Conservation (phyloP, 2,797 vertebrate species). For the Nothura maculosa region DNA sequence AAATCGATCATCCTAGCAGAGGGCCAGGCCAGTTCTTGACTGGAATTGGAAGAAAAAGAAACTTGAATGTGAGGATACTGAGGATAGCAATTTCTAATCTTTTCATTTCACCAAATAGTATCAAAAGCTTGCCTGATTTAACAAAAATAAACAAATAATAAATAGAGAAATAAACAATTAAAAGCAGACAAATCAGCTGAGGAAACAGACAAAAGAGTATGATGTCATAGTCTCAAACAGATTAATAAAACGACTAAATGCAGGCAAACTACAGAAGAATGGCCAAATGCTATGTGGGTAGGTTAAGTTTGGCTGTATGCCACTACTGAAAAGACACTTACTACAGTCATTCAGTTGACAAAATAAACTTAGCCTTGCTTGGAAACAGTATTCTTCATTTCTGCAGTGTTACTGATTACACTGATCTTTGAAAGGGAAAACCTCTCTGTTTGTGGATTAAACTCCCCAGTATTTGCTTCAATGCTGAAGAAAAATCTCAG, state of each 20-base stretch:
- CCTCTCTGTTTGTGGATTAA: background rate
- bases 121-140: background rate
- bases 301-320: background rate
- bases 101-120: background rate
- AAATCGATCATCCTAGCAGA: background rate
- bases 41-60: background rate
- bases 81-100: background rate
- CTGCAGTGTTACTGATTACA: background rate
- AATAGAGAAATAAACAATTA: background rate
- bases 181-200: background rate
- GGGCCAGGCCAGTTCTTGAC: background rate
- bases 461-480: background rate
- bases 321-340: background rate
- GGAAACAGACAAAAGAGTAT: accelerated
- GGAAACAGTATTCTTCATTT: conserved; percentile 35
- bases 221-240: background rate
- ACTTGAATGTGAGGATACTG: background rate
- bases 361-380: background rate
- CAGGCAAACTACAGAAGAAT: background rate
- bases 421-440: conserved; percentile 5
- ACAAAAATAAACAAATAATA: background rate
- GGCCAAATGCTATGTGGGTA: background rate
- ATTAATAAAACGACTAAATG: background rate
- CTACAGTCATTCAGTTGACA: background rate
- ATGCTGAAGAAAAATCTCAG: background rate